Evolutionary conservation across 2,888 invertebrate genomes (phyloP).

Genomic region (Enchytraeus crypticus): DNA sequence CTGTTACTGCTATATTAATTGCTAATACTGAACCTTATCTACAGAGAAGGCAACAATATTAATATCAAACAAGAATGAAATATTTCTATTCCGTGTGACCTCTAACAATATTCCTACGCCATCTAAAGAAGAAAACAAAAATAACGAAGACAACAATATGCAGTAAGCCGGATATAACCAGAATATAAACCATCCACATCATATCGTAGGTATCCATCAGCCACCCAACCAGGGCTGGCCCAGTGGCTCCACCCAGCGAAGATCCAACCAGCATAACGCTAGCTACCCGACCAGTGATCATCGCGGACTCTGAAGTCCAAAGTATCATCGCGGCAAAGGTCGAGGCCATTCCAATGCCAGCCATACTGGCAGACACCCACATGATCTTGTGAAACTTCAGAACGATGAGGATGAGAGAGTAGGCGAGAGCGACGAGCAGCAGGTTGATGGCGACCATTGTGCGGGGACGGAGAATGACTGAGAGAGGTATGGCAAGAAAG

Average conservation of each 20-base stretch:
- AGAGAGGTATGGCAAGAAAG: conserved; percentile 8
- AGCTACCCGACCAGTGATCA: conserved; percentile 1
- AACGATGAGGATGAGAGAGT: conserved; percentile 4
- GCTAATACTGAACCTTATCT: too few species aligned
- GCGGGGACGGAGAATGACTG: conserved; percentile 3
- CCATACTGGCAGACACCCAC: conserved; percentile 9
- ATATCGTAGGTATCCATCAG: background rate
- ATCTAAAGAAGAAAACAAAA: background rate
- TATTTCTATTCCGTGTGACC: too few species aligned
- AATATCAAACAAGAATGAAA: too few species aligned
- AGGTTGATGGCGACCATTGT: conserved; percentile 10
- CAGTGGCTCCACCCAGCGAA: conserved; percentile 1
- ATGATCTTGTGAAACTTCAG: background rate
- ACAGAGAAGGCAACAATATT: too few species aligned
- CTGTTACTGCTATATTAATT: too few species aligned
- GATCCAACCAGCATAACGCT: conserved; percentile 7
- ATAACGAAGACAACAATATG: background rate
- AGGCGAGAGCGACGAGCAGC: conserved; percentile 4
- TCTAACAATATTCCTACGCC: too few species aligned
- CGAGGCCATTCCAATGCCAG: conserved; percentile 15
- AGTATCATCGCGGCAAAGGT: conserved; percentile 15
- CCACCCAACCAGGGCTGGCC: conserved; percentile 1
- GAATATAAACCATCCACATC: conserved; percentile 11
- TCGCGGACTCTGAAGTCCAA: conserved; percentile 9
- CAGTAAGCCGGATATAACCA: background rate